Percentiles rank a stretch among this genome's conserved stretches.
Evolutionary conservation across 2,888 invertebrate species (phyloP).

Genomic region (Helobdella robusta): DNA sequence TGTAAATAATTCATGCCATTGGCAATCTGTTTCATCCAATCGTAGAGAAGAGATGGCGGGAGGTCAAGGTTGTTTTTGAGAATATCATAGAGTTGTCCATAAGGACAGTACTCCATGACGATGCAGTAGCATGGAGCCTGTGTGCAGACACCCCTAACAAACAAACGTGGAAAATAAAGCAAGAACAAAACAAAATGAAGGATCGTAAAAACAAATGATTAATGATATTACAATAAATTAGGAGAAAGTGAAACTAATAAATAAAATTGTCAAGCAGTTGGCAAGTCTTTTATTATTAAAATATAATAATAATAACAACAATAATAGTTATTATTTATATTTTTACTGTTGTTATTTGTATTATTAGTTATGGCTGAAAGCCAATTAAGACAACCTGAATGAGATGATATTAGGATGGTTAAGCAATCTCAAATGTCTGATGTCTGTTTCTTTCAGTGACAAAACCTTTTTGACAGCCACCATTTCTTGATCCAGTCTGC

Average conservation of each 20-base stretch:
- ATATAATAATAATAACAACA: too few relatives aligned
- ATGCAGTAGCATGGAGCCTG: conserved; percentile 84
- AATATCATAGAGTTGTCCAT: conserved; percentile 84
- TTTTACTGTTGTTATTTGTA: too few relatives aligned
- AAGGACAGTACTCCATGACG: conserved; percentile 95
- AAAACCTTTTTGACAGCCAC: conserved; percentile 93
- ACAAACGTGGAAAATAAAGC: too few relatives aligned
- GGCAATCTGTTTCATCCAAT: conserved; percentile 91
- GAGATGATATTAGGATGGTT: conserved; percentile 87
- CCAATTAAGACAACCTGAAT: too few relatives aligned
- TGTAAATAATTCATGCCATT: conserved; percentile 93
- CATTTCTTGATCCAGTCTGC: conserved; percentile 65
- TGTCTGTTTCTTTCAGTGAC: conserved; percentile 82
- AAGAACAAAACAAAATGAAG: background rate
- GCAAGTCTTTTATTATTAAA: too few relatives aligned
- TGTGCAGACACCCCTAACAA: conserved; percentile 78
- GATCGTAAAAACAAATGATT: background rate
- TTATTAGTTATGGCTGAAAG: too few relatives aligned
- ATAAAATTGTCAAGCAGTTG: too few relatives aligned
- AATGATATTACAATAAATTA: background rate
- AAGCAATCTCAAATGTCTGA: conserved; percentile 77
- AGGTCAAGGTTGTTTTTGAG: conserved; percentile 73
- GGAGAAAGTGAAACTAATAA: too few relatives aligned
- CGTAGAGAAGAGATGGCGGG: conserved; percentile 72
- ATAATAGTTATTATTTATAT: too few relatives aligned